Base-by-base conservation (phyloP, 2,888 invertebrate genomes). In the Listrodromus nycthemerus region DNA sequence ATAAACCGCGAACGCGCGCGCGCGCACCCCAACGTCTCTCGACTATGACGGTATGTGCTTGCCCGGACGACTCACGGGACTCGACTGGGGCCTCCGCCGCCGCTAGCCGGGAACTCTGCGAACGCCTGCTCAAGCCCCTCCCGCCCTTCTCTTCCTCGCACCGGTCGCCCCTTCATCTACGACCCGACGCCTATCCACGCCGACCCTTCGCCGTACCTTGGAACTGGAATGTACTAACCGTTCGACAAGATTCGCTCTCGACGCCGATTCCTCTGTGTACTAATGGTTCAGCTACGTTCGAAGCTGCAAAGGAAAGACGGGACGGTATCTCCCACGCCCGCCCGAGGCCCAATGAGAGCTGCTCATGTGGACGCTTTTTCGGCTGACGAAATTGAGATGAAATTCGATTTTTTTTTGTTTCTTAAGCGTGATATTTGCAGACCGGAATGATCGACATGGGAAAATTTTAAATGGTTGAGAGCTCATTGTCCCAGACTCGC, bases 31-130 rank as follows among this genome's bases (percentile, higher is more conserved):
- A 65, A 75, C 75, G 55, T 66, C 13, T 55, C 24, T 74, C 50
- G 78, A 27, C 48, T n/a, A 37, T 75, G 30, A 55, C 71, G 61
- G 50, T 80, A 71, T 79, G 87, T 91, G 90, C 90, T 91, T 90
- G 89, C 93, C 92, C 92, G 92, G 91, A 86, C 78, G 84, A 92
- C 91, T 92, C 92, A 91, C 92, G 92, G 92, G 92, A 92, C 92
- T 91, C 90, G 89, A 93, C 92, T 93, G 92, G 85, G 61, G 83
- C 80, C 83, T 83, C 80, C 80, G 66, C 73, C 75, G 77, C 74
- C 79, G 75, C 74, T 78, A 78, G 84, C 86, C 83, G 84, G 84
- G 81, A 80, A 79, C 77, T 80, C 79, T 73, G 80, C 80, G 73
- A 85, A 83, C 81, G 70, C 82, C 70, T 30, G 70, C 79, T 78